Evolutionary conservation across 2,113 vertebrate species (phyloP).

Genomic region (Columbina picui): DNA sequence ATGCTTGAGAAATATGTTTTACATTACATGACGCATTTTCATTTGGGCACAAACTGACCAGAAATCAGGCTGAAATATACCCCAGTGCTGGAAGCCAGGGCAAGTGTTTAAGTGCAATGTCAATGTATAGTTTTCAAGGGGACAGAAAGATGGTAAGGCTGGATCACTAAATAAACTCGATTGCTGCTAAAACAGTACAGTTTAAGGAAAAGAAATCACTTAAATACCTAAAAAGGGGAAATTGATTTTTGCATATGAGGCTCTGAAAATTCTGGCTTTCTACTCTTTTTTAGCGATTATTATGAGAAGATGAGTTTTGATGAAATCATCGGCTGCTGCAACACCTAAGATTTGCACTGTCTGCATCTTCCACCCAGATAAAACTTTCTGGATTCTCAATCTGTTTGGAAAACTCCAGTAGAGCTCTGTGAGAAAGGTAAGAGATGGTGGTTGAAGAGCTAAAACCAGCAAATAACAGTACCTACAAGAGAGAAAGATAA

Average conservation of each 20-base stretch:
- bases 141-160: not conserved
- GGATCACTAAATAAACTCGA: not conserved
- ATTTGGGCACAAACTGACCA: not conserved
- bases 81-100: not conserved
- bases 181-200: not conserved
- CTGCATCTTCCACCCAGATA: not conserved
- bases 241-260: not conserved
- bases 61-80: not conserved
- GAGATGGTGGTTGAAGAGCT: not conserved
- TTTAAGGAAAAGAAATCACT: not conserved
- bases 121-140: not conserved
- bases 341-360: not conserved
- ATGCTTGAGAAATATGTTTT: not conserved
- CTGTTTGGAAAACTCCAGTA: not conserved
- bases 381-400: not conserved
- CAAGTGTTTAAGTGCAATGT: not conserved
- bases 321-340: slow-evolving; percentile 4
- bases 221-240: not conserved
- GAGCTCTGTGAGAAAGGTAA: not conserved
- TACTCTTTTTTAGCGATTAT: not conserved
- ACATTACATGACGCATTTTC: not conserved
- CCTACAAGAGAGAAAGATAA: not conserved
- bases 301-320: not conserved
- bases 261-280: slow-evolving; percentile 6
- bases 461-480: not conserved